Percentiles rank a stretch among this genome's conserved stretches.
These are phyloP conservation scores for Stigmatopora nigra DNA, from an alignment of 2,113 vertebrate genomes.

Conservation along the genomic window DNA sequence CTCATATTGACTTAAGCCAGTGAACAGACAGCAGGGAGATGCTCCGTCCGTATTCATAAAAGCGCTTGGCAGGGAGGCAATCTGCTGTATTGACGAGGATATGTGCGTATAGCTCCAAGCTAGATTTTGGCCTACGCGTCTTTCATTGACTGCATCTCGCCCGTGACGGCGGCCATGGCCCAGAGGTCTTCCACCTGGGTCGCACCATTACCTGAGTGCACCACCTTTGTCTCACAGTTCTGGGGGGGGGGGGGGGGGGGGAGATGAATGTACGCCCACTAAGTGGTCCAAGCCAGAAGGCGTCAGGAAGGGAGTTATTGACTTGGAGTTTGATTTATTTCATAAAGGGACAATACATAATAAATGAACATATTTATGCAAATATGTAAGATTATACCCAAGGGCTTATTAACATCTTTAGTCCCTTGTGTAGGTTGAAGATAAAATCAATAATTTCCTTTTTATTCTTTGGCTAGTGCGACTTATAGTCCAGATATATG, in stretches of 20 bases:
- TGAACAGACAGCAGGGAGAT: constrained; percentile 57
- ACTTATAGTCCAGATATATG: too few species aligned
- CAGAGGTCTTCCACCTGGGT: constrained; percentile 50
- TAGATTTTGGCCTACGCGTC: constrained; percentile 24
- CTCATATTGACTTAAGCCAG: constrained; percentile 63
- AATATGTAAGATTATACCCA: too few species aligned
- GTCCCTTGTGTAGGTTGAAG: too few species aligned
- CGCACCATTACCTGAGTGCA: constrained; percentile 43
- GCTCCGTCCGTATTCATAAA: constrained; percentile 51
- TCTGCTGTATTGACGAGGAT: constrained; percentile 33
- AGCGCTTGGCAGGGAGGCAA: constrained; percentile 24
- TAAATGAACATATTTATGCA: too few species aligned
- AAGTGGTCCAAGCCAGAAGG: constrained; percentile 26
- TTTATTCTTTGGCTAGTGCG: too few species aligned
- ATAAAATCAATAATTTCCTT: too few species aligned
- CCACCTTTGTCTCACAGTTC: constrained; percentile 46
- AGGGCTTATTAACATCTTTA: too few species aligned
- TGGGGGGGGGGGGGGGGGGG: constrained; percentile 36
- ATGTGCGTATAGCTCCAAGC: constrained; percentile 17
- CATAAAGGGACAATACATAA: too few species aligned
- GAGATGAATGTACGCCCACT: constrained; percentile 41
- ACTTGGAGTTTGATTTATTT: too few species aligned
- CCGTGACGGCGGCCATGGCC: constrained; percentile 39
- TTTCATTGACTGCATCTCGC: constrained; percentile 54
- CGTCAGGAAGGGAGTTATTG: constrained; percentile 13